Conservation (phyloP, 2,888 invertebrate species). For the Tethea ocularis region DNA sequence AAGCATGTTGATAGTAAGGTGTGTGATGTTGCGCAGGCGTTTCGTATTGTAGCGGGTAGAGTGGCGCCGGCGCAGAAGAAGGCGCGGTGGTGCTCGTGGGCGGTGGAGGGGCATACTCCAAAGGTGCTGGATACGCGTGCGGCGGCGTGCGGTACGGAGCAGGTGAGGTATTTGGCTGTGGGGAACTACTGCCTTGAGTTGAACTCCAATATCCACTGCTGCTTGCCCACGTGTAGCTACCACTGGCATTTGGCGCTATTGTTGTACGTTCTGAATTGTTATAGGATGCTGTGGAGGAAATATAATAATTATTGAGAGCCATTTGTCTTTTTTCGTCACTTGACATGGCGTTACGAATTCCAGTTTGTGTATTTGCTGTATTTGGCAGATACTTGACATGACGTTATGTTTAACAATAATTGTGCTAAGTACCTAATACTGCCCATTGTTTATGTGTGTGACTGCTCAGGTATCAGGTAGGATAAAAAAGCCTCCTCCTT, state of each 20-base stretch:
- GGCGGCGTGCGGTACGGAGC: constrained; percentile 76
- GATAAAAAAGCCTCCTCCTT: too few relatives aligned
- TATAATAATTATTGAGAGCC: too few relatives aligned
- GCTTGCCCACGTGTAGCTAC: constrained; percentile 73
- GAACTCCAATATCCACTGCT: constrained; percentile 74
- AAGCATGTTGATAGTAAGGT: constrained; percentile 77
- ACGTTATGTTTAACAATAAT: too few relatives aligned
- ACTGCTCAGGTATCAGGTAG: too few relatives aligned
- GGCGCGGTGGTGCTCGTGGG: constrained; percentile 60
- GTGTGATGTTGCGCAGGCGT: constrained; percentile 72
- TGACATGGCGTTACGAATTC: too few relatives aligned
- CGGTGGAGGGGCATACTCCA: constrained; percentile 69
- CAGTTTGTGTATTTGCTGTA: too few relatives aligned
- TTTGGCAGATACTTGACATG: too few relatives aligned
- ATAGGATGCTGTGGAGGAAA: constrained; percentile 58
- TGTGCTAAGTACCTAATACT: too few relatives aligned
- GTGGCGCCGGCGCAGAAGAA: constrained; percentile 62
- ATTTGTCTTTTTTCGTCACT: too few relatives aligned
- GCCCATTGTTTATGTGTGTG: too few relatives aligned
- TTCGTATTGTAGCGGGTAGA: constrained; percentile 76
- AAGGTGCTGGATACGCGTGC: constrained; percentile 72
- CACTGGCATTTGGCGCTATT: constrained; percentile 59
- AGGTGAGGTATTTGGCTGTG: constrained; percentile 70
- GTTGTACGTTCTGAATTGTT: constrained; percentile 67
- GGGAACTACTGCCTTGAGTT: constrained; percentile 67